A percentile compares a stretch with the other conserved stretches of the same genome.
phyloP scores from a whole-genome alignment of 1,140 invertebrate genomes.

The Pseudomyrmex sp. region DNA sequence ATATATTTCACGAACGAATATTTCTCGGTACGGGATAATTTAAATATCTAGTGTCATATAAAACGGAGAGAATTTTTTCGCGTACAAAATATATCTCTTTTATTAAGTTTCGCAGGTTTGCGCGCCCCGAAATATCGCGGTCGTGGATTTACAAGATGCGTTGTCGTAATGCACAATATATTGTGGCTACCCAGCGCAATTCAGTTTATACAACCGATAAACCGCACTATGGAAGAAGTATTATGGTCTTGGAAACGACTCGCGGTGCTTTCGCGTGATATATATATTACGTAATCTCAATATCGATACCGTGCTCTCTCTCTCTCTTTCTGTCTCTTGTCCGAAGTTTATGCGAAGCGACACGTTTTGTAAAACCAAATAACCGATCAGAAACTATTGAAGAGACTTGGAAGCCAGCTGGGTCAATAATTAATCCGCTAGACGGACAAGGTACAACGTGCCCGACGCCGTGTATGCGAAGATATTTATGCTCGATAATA shows the following conservation, averaged over 20 bases:
- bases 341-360: conserved; percentile 16
- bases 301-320: conserved; percentile 1
- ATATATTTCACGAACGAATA: too few relatives aligned
- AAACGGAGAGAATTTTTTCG: too few relatives aligned
- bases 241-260: conserved; percentile 43
- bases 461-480: not conserved
- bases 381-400: conserved; percentile 9
- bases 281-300: not conserved
- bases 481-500: conserved; percentile 29
- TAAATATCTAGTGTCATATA: too few relatives aligned
- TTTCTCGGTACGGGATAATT: too few relatives aligned
- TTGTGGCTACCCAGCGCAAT: conserved; percentile 21
- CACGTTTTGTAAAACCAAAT: conserved; percentile 19
- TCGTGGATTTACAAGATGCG: conserved; percentile 5
- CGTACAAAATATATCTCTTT: not conserved
- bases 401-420: not conserved
- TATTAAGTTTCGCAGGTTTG: conserved; percentile 27
- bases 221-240: conserved; percentile 41
- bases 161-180: conserved; percentile 13
- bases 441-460: not conserved
- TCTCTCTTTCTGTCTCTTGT: not conserved
- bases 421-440: conserved; percentile 36
- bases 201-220: conserved; percentile 39
- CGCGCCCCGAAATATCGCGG: not conserved
- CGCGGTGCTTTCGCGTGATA: not conserved